Evolutionary conservation across 2,113 vertebrate genomes (phyloP), one percentile per base, ranked within the genome.

Genomic region (Xiphophorus couchianus): DNA sequence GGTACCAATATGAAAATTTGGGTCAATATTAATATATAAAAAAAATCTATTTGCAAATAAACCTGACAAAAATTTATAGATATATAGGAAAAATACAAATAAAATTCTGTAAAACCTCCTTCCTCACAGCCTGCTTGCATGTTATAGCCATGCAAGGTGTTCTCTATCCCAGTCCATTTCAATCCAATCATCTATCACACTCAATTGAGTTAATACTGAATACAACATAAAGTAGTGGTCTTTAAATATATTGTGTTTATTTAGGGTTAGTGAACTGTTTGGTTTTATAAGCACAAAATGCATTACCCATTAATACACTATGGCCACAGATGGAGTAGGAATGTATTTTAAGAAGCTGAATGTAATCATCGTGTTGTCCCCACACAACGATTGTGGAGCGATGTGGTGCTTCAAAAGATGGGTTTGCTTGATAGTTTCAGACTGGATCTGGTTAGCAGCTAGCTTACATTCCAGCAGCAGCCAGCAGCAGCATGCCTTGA

Each of bases 281-380:
- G 15, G 12, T 62, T 72, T 62, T 72, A 62, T 42, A 72, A 72
- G 70, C 70, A 62, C 70, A 72, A 33, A 58, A 58, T 29, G 42
- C 4, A 69, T 31, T 30, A 31, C 14, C 10, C 11, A 51, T 35
- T 13, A 31, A 3, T 25, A 12, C 5, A 30, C 17, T 15, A 13
- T 22, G 7, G 25, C n/a, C 35, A 22, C 39, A 42, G 4, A 58
- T 58, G 67, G 66, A 69, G 75, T 74, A 73, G 71, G 91, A 93
- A 93, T 92, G 91, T 93, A 91, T 73, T 84, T 17, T 54, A 77
- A 81, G 51, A 71, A 88, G 76, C 70, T 89, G 93, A 94, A 93
- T 94, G 92, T 94, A 93, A 70, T 44, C 27, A 33, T 73, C 11
- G 17, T 4, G 30, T 74, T 77, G 15, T 69, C 64, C 81, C 81